These are phyloP conservation scores for Rhagoletis pomonella DNA, from an alignment of 1,140 invertebrate genomes.

Conservation along the genomic window DNA sequence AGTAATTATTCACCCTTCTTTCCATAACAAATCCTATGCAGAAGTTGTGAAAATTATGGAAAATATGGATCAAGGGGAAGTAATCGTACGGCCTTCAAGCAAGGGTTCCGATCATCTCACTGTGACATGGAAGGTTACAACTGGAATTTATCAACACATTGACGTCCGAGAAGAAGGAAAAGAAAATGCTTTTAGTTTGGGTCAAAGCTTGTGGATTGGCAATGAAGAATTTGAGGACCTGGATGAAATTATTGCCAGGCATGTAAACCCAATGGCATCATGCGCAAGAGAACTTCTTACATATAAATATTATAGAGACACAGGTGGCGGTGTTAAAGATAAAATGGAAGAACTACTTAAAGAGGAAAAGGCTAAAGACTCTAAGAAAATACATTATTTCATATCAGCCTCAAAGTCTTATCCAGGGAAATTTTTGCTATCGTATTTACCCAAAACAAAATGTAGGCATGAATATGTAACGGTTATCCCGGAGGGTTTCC, in stretches of 20 bases:
- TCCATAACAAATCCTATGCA: conserved; percentile 96
- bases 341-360: conserved; percentile 91
- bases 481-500: conserved; percentile 93
- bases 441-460: conserved; percentile 91
- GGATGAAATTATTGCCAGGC: conserved; percentile 98
- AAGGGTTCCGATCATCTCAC: conserved; percentile 97
- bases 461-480: conserved; percentile 94
- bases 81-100: conserved; percentile 96
- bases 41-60: conserved; percentile 94
- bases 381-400: conserved; percentile 93
- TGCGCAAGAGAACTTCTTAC: conserved; percentile 92
- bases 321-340: conserved; percentile 83
- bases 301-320: conserved; percentile 92
- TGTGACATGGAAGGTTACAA: conserved; percentile 98
- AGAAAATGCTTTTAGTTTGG: conserved; percentile 96
- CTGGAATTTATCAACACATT: conserved; percentile 96
- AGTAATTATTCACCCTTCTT: conserved; percentile 97
- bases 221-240: conserved; percentile 97
- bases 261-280: conserved; percentile 96
- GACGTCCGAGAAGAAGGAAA: conserved; percentile 97
- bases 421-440: conserved; percentile 96
- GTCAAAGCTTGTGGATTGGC: conserved; percentile 88
- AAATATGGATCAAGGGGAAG: conserved; percentile 96
- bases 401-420: conserved; percentile 90
- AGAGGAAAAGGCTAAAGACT: conserved; percentile 90